These are phyloP conservation scores for Cynaeus angustus DNA, from an alignment of 2,888 invertebrate genomes.

Conservation along the genomic window DNA sequence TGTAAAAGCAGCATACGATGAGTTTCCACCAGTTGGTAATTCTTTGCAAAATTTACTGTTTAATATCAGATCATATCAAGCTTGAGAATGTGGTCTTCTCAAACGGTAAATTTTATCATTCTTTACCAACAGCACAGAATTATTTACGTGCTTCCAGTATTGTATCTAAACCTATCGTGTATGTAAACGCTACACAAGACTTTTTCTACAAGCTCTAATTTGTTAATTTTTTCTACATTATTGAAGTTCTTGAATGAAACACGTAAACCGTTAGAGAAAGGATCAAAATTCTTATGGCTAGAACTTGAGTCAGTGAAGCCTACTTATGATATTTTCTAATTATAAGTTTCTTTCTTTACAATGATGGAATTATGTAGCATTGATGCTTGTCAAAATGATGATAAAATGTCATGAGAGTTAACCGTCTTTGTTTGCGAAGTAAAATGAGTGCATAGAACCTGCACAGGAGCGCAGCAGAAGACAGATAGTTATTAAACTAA, in stretches of 20 bases:
- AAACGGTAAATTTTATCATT: too few relatives aligned
- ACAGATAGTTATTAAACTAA: too few relatives aligned
- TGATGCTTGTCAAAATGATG: neutral
- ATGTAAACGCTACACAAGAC: neutral
- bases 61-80: too few relatives aligned
- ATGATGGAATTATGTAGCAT: neutral
- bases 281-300: slow-evolving; percentile 3
- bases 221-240: neutral
- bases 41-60: too few relatives aligned
- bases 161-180: too few relatives aligned
- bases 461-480: too few relatives aligned
- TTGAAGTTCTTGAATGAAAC: slow-evolving; percentile 9
- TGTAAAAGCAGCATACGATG: neutral
- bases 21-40: too few relatives aligned
- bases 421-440: neutral
- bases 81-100: too few relatives aligned
- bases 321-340: slow-evolving; percentile 12
- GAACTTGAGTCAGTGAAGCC: neutral
- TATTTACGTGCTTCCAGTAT: too few relatives aligned
- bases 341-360: neutral
- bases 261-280: slow-evolving; percentile 23
- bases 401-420: neutral
- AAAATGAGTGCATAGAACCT: too few relatives aligned
- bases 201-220: neutral
- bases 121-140: too few relatives aligned